Evolutionary conservation across 2,888 invertebrate species (phyloP), one percentile per base, ranked within the genome.

Genomic region (Scrobipalpa atriplicella): DNA sequence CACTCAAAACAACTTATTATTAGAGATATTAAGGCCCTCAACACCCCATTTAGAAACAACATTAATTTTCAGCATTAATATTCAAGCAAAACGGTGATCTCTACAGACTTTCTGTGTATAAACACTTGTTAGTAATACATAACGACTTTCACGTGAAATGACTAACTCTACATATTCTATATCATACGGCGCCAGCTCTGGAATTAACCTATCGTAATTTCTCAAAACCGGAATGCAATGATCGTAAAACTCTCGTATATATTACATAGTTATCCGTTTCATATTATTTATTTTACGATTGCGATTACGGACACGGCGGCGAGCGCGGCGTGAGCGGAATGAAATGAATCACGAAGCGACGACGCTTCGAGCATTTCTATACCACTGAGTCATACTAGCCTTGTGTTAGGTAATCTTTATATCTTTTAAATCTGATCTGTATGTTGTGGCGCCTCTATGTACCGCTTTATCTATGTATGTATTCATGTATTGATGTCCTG

Each of bases 261-360:
- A 62, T 51, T 62, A 62, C 21, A 47, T 29, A 52, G 38, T 51
- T 63, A 63, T 70, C 67, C 62, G 52, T 68, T 70, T 65, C 58
- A 67, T 67, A 67, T 69, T 68, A 69, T 62, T 64, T 70, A 65
- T 70, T 64, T 68, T 64, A 67, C 61, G 66, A 65, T 62, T 41
- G 64, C 67, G 54, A 67, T 64, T 69, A 60, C 65, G 13, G 66
- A 19, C 68, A 63, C 63, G 51, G 54, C 68, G 64, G n/a, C n/a
- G n/a, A 63, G 58, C 61, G 62, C 64, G 69, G 68, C 72, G 67
- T 71, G 72, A 62, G 41, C 18, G 39, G 70, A 71, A 73, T 73
- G 73, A 72, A 71, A 72, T 73, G 74, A 73, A 68, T 72, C 72
- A 75, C 63, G 61, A 64, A 65, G 51, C 65, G 66, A 69, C 65